A percentile compares a stretch with the other conserved stretches of the same genome.
These are phyloP conservation scores for Fistularia tabacaria DNA, from an alignment of 2,797 vertebrate genomes.

Conservation along the genomic window DNA sequence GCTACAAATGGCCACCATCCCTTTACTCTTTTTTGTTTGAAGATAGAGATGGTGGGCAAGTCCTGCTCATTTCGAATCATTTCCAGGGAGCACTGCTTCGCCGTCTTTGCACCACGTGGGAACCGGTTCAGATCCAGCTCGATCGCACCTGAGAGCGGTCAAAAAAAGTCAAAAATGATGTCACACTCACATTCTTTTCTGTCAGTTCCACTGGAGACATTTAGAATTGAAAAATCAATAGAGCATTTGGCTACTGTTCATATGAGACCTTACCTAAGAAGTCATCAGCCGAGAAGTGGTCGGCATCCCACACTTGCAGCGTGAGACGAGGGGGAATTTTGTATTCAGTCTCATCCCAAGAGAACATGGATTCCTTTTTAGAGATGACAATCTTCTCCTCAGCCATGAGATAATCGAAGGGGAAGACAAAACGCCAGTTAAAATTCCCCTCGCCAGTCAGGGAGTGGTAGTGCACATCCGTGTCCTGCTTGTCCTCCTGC, in stretches of 20 bases:
- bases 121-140: constrained; percentile 95
- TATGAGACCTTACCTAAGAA: constrained; percentile 82
- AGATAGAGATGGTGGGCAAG: constrained; percentile 93
- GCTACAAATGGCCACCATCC: constrained; percentile 98
- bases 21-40: constrained; percentile 97
- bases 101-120: constrained; percentile 90
- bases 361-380: constrained; percentile 99
- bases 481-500: constrained; percentile 98
- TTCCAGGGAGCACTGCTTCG: constrained; percentile 91
- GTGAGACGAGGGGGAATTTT: constrained; percentile 96
- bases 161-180: background rate
- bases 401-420: constrained; percentile 93
- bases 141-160: constrained; percentile 82
- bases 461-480: constrained; percentile 96
- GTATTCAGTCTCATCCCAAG: constrained; percentile 98
- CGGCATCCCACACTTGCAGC: constrained; percentile 96
- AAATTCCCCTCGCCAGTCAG: constrained; percentile 97
- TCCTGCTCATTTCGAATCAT: constrained; percentile 88
- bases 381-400: constrained; percentile 98
- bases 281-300: constrained; percentile 97
- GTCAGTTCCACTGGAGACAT: too few relatives aligned
- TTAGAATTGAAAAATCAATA: background rate
- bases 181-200: background rate
- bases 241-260: too few relatives aligned
- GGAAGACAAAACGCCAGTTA: constrained; percentile 96